phyloP scores from a whole-genome alignment of 2,113 vertebrate genomes.

The Myxocyprinus asiaticus region DNA sequence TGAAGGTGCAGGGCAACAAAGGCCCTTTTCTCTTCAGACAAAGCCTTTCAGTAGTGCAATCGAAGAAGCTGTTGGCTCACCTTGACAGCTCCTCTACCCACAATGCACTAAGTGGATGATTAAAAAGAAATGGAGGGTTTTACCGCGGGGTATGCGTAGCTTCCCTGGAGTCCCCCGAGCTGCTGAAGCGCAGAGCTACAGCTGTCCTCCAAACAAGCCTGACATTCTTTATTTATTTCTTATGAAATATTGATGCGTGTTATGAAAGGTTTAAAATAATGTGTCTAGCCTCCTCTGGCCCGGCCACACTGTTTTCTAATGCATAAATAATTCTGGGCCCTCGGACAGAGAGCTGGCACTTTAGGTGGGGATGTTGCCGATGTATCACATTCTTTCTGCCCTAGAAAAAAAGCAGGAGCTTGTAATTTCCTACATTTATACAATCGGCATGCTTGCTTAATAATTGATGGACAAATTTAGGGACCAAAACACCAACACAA shows the following conservation, averaged over 20 bases:
- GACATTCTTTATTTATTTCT: constrained; percentile 99
- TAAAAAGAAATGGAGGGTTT: constrained; percentile 99
- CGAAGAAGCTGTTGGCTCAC: constrained; percentile 81
- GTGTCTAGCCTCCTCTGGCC: constrained; percentile 83
- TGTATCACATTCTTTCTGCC: constrained; percentile 99
- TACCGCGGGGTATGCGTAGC: constrained; percentile 89
- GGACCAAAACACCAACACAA: constrained; percentile 97
- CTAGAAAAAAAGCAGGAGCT: constrained; percentile 98
- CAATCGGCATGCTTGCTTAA: constrained; percentile 93
- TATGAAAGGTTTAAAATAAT: constrained; percentile 99
- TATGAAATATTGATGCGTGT: constrained; percentile 99
- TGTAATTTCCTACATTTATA: constrained; percentile 99
- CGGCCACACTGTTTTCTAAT: constrained; percentile 91
- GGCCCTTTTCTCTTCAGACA: constrained; percentile 53
- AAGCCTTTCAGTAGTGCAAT: constrained; percentile 48
- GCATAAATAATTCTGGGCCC: constrained; percentile 96
- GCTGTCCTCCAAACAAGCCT: constrained; percentile 99
- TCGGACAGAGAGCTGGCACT: constrained; percentile 84
- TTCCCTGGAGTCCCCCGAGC: constrained; percentile 87
- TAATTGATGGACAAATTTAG: constrained; percentile 99
- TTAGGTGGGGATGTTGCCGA: constrained; percentile 85
- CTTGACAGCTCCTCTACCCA: constrained; percentile 92
- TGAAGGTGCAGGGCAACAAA: constrained; percentile 54
- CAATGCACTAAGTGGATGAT: constrained; percentile 99
- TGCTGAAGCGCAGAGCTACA: constrained; percentile 93